Percentiles rank a stretch among this genome's conserved stretches.
Conservation (phyloP, 2,888 invertebrate genomes). For the Cheilosia urbana region DNA sequence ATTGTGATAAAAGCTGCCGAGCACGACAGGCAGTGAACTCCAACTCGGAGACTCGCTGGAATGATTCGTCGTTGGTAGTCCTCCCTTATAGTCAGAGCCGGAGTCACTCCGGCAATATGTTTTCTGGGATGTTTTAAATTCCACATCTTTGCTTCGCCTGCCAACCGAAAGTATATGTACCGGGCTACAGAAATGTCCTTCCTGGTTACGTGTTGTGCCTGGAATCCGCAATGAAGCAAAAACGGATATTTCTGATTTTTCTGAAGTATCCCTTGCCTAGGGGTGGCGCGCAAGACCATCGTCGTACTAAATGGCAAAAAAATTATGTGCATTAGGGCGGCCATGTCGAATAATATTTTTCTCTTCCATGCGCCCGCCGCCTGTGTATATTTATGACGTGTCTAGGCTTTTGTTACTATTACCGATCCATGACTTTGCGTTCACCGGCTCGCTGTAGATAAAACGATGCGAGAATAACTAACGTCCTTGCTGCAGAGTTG, state of each 20-base stretch:
- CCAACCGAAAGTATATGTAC: constrained; percentile 45
- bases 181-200: constrained; percentile 70
- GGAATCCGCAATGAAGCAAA: constrained; percentile 75
- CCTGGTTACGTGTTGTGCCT: constrained; percentile 74
- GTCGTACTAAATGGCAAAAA: constrained; percentile 67
- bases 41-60: constrained; percentile 33
- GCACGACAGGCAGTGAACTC: constrained; percentile 67
- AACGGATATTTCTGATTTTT: constrained; percentile 75
- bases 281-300: constrained; percentile 4
- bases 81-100: background rate
- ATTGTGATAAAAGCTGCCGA: constrained; percentile 70
- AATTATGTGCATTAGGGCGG: constrained; percentile 68
- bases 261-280: constrained; percentile 53
- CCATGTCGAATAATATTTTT: constrained; percentile 55
- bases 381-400: constrained; percentile 50
- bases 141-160: constrained; percentile 65
- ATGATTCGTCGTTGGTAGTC: constrained; percentile 43
- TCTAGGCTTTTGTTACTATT: constrained; percentile 58
- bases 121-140: constrained; percentile 74
- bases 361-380: constrained; percentile 12
- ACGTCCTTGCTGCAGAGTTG: constrained; percentile 51
- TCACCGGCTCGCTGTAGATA: background rate
- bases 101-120: constrained; percentile 57
- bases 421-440: constrained; percentile 62
- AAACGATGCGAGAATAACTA: constrained; percentile 53